A percentile compares a stretch with the other conserved stretches of the same genome.
phyloP scores from a whole-genome alignment of 2,113 vertebrate genomes.

The Speoplatyrhinus poulsoni region DNA sequence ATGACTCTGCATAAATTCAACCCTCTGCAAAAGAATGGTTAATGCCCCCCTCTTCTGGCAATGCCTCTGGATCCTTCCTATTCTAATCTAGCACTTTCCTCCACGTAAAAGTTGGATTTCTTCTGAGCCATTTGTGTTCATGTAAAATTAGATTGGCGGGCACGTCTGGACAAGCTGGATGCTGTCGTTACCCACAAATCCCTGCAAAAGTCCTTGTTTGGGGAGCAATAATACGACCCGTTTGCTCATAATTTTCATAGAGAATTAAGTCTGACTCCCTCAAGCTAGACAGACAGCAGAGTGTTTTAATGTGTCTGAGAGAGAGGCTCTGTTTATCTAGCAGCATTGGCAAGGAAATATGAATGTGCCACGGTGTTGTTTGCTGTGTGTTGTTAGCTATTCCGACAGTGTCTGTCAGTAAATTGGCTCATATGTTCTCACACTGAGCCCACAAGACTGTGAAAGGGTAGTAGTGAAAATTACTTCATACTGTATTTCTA shows the following conservation, averaged over 20 bases:
- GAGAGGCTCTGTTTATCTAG: slow-evolving; percentile 24
- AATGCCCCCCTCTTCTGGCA: slow-evolving; percentile 27
- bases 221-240: slow-evolving; percentile 53
- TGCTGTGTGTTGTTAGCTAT: background rate
- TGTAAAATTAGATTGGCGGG: slow-evolving; percentile 57
- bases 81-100: slow-evolving; percentile 34
- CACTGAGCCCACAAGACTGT: background rate
- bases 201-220: slow-evolving; percentile 38
- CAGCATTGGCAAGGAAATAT: slow-evolving; percentile 19
- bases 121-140: slow-evolving; percentile 32
- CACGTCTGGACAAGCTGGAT: slow-evolving; percentile 53
- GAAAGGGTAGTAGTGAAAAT: background rate
- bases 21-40: slow-evolving; percentile 26
- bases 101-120: slow-evolving; percentile 39
- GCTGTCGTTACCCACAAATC: slow-evolving; percentile 41
- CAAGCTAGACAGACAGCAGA: slow-evolving; percentile 46
- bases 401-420: slow-evolving; percentile 4
- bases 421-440: slow-evolving; percentile 13
- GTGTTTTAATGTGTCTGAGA: slow-evolving; percentile 52
- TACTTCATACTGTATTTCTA: slow-evolving; percentile 19
- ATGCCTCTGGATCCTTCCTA: slow-evolving; percentile 27
- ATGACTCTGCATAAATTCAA: slow-evolving; percentile 35
- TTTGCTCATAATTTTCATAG: slow-evolving; percentile 52
- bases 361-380: slow-evolving; percentile 12
- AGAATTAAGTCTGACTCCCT: slow-evolving; percentile 54